Evolutionary conservation across 2,888 invertebrate genomes (phyloP), one percentile per base, ranked within the genome.

Genomic region (Phorcus lineatus): DNA sequence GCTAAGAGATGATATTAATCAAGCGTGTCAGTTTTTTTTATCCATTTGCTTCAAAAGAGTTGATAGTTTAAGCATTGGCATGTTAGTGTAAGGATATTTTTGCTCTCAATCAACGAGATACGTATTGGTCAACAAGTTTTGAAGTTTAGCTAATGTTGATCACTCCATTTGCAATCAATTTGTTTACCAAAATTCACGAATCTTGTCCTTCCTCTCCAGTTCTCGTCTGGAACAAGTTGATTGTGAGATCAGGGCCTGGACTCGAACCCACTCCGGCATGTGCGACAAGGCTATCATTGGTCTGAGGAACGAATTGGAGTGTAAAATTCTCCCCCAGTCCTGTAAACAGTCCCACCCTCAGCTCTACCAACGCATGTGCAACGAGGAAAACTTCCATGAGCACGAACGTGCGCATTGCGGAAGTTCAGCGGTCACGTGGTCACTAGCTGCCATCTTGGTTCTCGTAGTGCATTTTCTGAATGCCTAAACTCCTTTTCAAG

Each of bases 341-440:
- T 28, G 24, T 16, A n/a, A n/a, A n/a, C 67, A 67, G 24, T 67
- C 77, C 7, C 79, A 54, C 55, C 82, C 82, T 0, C 77, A 79
- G 24, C 70, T 80, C 11, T 75, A 75, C 53, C 75, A 36, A 52
- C 78, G 79, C 66, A 36, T 81, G 22, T 83, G 83, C 19, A 81
- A 57, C 75, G 78, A 77, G 7, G 76, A 75, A 66, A 83, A 81
- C 78, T 83, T 75, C 66, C 79, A 79, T 70, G 22, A 31, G 6
- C 67, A 83, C 17, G 79, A 81, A 13, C 67, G 83, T 28, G 53
- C 24, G n/a, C 81, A 74, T 22, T 81, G 77, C 79, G 79, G 47
- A 47, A 47, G 47, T 47, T 47, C 47, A 47, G 47, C 47, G 11
- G 55, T 76, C 76, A 55, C 55, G 36, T 76, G 76, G 76, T 54